Evolutionary conservation across 2,113 vertebrate genomes (phyloP), one percentile per base, ranked within the genome.

Genomic region (Serilophus lunatus): DNA sequence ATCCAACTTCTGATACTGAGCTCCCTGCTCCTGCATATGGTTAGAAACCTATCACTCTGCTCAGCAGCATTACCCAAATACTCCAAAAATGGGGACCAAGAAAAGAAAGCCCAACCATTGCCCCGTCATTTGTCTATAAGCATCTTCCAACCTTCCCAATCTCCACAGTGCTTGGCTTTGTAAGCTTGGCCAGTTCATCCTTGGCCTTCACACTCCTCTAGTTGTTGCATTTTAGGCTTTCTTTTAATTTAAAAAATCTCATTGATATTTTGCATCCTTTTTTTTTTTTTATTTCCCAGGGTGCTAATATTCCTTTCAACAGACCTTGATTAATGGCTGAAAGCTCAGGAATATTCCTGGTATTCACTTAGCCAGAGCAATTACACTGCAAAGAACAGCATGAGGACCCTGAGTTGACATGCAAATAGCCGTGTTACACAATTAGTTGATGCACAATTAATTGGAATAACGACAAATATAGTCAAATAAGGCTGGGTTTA

Each of bases 381-480:
- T 96, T 96, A 97, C 87, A 93, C 80, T 92, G 75, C 94, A 94
- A 96, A 95, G 93, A 94, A 88, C 95, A 97, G 95, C 96, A 83
- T 95, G 95, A 85, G 88, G 85, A 95, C 88, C 96, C 94, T 11
- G 42, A 93, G 65, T 71, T 94, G 87, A 96, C 95, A 93, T 97
- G 95, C 95, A 98, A 97, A 97, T 97, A 97, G 92, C 95, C 92
- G 33, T 75, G 93, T 96, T 97, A 94, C 69, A 59, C 92, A 97
- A 97, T 97, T 96, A 97, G 91, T 93, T 95, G 97, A 97, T 94
- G 96, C 92, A 94, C 86, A 97, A 97, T 98, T 97, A 97, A 94
- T 95, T 93, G 93, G 83, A 98, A 95, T 96, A 95, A 96, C 4
- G 76, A 92, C 97, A 97, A 97, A 96, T 93, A 88, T 56, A 93